phyloP scores from a whole-genome alignment of 2,797 vertebrate species.

The Todus mexicanus region DNA sequence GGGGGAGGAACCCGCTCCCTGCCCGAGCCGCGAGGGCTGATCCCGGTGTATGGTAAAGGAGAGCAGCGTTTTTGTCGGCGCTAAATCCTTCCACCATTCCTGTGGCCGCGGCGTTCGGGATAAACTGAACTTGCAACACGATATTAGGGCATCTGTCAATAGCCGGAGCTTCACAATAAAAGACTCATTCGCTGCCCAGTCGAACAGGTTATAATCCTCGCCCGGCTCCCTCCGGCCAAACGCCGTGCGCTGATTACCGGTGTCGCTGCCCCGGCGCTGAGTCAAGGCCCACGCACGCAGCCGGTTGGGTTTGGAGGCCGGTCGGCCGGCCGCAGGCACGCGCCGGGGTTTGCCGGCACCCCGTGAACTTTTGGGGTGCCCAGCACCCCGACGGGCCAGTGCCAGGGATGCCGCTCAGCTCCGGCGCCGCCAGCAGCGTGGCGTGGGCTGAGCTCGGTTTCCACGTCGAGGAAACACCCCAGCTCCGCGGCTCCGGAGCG shows the following conservation, averaged over 20 bases:
- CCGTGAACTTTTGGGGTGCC: neutral
- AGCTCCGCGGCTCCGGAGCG: neutral
- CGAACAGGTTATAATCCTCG: slow-evolving; percentile 37
- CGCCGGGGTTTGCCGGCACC: neutral
- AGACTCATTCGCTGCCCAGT: slow-evolving; percentile 30
- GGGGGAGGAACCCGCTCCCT: neutral
- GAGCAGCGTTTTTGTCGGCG: neutral
- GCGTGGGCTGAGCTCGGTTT: neutral
- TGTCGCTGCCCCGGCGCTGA: neutral
- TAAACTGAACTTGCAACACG: slow-evolving; percentile 14
- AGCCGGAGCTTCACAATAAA: neutral
- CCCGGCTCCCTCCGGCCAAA: neutral
- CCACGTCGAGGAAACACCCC: neutral
- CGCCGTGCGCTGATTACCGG: neutral
- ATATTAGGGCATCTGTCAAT: slow-evolving; percentile 6
- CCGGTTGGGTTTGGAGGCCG: neutral
- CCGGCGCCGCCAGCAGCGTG: neutral
- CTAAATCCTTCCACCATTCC: slow-evolving; percentile 1
- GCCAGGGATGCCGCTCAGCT: neutral
- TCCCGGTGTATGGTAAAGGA: neutral
- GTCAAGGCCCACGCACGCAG: neutral
- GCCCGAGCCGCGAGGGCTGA: neutral
- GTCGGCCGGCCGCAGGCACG: neutral
- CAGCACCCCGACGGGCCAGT: neutral
- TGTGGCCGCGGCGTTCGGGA: neutral